Evolutionary conservation across 2,888 invertebrate genomes (phyloP).

Genomic region (Meloe dianella): DNA sequence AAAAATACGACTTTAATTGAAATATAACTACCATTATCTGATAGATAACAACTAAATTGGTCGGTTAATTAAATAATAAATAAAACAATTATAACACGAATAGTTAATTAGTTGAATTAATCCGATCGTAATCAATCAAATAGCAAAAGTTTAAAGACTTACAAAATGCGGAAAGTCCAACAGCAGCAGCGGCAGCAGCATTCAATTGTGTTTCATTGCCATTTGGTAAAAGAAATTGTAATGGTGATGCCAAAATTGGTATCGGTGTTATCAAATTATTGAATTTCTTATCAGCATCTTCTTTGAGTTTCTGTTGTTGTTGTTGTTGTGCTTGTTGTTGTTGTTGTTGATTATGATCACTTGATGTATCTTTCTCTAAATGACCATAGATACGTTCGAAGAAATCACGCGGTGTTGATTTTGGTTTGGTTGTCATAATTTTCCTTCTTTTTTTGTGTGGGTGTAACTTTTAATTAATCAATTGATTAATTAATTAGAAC

Average conservation of each 20-base stretch:
- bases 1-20: constrained; percentile 7
- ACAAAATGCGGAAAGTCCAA: constrained; percentile 63
- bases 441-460: background rate
- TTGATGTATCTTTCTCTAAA: constrained; percentile 61
- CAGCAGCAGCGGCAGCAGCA: constrained; percentile 63
- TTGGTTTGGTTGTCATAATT: constrained; percentile 40
- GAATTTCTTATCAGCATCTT: constrained; percentile 42
- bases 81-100: background rate
- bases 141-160: too few relatives aligned
- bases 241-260: constrained; percentile 52
- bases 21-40: background rate
- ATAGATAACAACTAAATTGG: background rate
- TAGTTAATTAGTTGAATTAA: background rate
- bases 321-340: constrained; percentile 5
- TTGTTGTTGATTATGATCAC: constrained; percentile 19
- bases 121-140: too few relatives aligned
- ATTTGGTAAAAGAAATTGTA: constrained; percentile 55
- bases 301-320: constrained; percentile 17
- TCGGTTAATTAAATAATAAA: background rate
- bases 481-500: background rate
- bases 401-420: constrained; percentile 70
- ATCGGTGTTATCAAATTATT: constrained; percentile 51
- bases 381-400: constrained; percentile 82
- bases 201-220: constrained; percentile 55
- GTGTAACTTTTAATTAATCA: background rate